A percentile compares a stretch with the other conserved stretches of the same genome.
These are phyloP conservation scores for Holacanthella duospinosa DNA, from an alignment of 2,888 invertebrate genomes.

Conservation along the genomic window DNA sequence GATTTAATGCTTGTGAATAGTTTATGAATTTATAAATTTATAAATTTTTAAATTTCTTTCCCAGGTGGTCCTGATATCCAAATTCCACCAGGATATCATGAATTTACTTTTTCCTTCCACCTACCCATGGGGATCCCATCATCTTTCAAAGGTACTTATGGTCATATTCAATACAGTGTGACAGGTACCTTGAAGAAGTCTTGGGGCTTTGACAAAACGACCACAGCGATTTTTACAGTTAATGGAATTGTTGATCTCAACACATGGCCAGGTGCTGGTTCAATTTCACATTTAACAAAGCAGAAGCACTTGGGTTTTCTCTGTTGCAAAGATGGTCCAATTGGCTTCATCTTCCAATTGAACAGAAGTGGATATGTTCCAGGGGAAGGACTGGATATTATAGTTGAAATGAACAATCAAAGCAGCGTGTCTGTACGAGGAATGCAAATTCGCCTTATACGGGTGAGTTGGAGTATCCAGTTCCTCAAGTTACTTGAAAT, in stretches of 20 bases:
- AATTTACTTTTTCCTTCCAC: too few relatives aligned
- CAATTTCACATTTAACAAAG: slow-evolving; percentile 69
- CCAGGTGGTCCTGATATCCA: slow-evolving; percentile 49
- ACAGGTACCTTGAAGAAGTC: slow-evolving; percentile 70
- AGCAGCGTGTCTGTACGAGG: slow-evolving; percentile 12
- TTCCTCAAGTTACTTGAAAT: too few relatives aligned
- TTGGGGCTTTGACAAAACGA: slow-evolving; percentile 73
- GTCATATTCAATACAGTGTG: slow-evolving; percentile 69
- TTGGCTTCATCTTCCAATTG: slow-evolving; percentile 16
- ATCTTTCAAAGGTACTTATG: slow-evolving; percentile 64
- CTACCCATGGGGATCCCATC: slow-evolving; percentile 64
- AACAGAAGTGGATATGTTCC: slow-evolving; percentile 17
- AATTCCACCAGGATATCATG: slow-evolving; percentile 54
- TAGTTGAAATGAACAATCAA: slow-evolving; percentile 10
- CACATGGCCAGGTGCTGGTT: slow-evolving; percentile 51
- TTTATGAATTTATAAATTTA: too few relatives aligned
- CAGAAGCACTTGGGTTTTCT: slow-evolving; percentile 49
- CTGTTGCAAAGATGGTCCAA: slow-evolving; percentile 51
- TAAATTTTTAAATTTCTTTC: too few relatives aligned
- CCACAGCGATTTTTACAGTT: slow-evolving; percentile 69
- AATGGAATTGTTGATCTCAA: slow-evolving; percentile 73
- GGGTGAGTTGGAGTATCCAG: too few relatives aligned
- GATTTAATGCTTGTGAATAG: too few relatives aligned
- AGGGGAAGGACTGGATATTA: slow-evolving; percentile 16
- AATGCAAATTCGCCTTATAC: background rate